Evolutionary conservation across 64 coral and sea anemone species (phyloP).

Genomic region (Stichodactyla mertensii): DNA sequence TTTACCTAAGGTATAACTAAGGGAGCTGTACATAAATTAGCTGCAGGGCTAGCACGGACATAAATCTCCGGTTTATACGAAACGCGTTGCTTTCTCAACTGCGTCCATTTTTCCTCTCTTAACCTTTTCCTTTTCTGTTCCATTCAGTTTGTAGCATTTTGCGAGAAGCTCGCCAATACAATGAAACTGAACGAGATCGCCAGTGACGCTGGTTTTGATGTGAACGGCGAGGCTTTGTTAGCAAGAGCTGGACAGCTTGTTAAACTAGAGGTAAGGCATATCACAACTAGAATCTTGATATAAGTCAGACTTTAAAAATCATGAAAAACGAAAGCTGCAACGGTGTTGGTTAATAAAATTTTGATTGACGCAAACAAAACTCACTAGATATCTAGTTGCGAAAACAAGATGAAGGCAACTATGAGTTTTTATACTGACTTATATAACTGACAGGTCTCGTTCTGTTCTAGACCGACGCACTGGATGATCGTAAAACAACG

Average conservation of each 20-base stretch:
- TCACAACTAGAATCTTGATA: background rate
- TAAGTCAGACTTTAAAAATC: no score
- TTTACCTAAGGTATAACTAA: no score
- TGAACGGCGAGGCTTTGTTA: conserved; percentile 91
- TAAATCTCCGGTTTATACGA: background rate
- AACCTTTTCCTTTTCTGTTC: background rate
- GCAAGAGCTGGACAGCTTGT: conserved; percentile 91
- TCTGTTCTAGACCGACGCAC: conserved; percentile 61
- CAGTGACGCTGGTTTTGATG: conserved; percentile 83
- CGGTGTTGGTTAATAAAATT: no score
- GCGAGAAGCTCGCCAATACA: conserved; percentile 84
- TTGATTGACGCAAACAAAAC: no score
- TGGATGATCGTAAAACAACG: conserved; percentile 83
- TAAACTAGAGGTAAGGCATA: conserved; percentile 66
- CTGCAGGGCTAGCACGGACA: no score
- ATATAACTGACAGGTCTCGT: background rate
- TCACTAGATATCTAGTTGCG: no score
- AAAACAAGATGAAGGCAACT: no score
- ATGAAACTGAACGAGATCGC: conserved; percentile 97
- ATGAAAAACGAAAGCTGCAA: no score
- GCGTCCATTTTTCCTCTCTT: background rate
- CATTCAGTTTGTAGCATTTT: conserved; percentile 83
- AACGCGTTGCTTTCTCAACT: background rate
- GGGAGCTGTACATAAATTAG: no score
- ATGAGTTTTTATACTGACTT: no score